These are phyloP conservation scores for Apamea anceps DNA, from an alignment of 2,888 invertebrate genomes.

Conservation along the genomic window DNA sequence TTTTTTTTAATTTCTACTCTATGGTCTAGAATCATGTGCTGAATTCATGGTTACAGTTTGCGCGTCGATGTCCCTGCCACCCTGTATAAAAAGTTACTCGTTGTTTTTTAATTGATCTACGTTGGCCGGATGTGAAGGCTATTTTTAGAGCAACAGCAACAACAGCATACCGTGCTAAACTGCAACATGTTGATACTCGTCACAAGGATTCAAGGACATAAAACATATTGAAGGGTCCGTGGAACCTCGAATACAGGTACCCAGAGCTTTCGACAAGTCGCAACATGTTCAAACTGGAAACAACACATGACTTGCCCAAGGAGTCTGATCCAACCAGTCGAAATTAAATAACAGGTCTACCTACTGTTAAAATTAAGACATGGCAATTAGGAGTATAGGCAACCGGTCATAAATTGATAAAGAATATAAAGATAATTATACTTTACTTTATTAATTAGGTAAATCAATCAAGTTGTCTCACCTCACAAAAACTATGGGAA, in stretches of 20 bases:
- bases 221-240: slow-evolving; percentile 28
- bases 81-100: too few species aligned
- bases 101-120: not conserved
- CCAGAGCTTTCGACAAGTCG: slow-evolving; percentile 42
- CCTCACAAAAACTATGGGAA: not conserved
- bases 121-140: slow-evolving; percentile 11
- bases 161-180: not conserved
- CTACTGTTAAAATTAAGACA: slow-evolving; percentile 20
- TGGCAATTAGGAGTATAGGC: not conserved
- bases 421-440: slow-evolving; percentile 3
- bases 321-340: slow-evolving; percentile 13
- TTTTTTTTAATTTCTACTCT: too few species aligned
- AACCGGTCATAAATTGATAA: slow-evolving; percentile 9
- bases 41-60: too few species aligned
- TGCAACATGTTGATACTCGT: slow-evolving; percentile 31
- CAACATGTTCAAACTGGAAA: slow-evolving; percentile 46
- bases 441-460: not conserved
- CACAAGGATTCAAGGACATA: slow-evolving; percentile 24
- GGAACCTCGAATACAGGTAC: slow-evolving; percentile 20
- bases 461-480: not conserved
- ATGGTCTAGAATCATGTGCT: too few species aligned
- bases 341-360: slow-evolving; percentile 41
- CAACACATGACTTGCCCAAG: slow-evolving; percentile 17
- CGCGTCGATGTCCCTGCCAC: too few species aligned
- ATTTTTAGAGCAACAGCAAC: slow-evolving; percentile 1